phyloP scores from a whole-genome alignment of 2,797 vertebrate genomes.

The Coranthus polyacanthus region DNA sequence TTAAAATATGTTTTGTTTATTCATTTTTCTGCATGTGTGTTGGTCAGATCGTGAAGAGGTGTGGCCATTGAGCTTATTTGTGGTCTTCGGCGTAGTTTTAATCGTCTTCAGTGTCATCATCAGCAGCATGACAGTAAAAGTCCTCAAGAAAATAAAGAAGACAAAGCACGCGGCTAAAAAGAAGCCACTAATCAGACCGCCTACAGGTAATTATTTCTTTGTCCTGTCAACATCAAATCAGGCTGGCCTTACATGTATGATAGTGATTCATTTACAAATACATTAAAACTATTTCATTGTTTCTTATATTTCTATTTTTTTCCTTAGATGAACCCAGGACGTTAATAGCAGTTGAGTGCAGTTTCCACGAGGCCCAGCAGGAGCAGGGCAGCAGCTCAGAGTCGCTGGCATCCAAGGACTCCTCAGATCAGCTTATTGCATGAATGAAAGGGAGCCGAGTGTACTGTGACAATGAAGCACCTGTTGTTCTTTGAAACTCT shows the following conservation, averaged over 20 bases:
- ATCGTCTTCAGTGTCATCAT: background rate
- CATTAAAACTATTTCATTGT: background rate
- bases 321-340: constrained; percentile 69
- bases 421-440: constrained; percentile 63
- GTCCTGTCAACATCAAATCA: background rate
- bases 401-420: constrained; percentile 70
- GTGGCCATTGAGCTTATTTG: background rate
- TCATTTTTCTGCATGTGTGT: background rate
- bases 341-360: constrained; percentile 85
- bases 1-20: too few species aligned
- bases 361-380: constrained; percentile 90
- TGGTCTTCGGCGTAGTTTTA: background rate
- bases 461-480: background rate
- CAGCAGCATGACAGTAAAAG: background rate
- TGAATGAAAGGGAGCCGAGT: constrained; percentile 38
- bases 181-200: constrained; percentile 30
- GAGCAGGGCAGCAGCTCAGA: constrained; percentile 88
- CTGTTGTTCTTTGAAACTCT: background rate
- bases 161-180: background rate
- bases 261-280: background rate
- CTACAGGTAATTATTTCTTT: constrained; percentile 62
- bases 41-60: background rate
- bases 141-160: constrained; percentile 1
- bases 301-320: background rate
- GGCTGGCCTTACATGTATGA: background rate